Percentiles rank a stretch among this genome's conserved stretches.
phyloP scores from a whole-genome alignment of 2,113 vertebrate species.

The Pachycephala philippinensis region DNA sequence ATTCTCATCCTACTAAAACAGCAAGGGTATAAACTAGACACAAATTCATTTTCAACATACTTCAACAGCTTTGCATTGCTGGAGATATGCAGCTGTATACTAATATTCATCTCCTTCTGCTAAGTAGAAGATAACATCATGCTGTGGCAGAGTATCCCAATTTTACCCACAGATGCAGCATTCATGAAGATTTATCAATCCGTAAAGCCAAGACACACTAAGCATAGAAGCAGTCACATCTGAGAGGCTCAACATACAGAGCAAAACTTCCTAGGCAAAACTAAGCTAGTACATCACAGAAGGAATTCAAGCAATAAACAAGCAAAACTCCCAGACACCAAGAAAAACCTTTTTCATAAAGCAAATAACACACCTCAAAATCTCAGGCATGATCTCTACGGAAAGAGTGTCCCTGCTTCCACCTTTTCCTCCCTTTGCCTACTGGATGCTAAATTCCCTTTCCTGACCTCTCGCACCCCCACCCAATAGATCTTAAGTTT shows the following conservation, averaged over 20 bases:
- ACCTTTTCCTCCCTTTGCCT: not conserved
- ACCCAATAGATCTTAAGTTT: not conserved
- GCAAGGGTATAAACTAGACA: not conserved
- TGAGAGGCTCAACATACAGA: rapidly evolving
- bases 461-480: rapidly evolving
- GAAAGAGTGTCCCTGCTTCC: not conserved
- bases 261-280: not conserved
- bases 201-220: not conserved
- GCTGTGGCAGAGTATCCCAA: not conserved
- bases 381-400: not conserved
- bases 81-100: not conserved
- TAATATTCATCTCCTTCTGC: not conserved
- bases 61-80: not conserved
- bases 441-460: not conserved
- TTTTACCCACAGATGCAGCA: not conserved
- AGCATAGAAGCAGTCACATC: not conserved
- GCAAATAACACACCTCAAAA: not conserved
- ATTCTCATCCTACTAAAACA: not conserved
- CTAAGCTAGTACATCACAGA: not conserved
- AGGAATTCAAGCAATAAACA: not conserved
- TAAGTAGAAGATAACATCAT: not conserved
- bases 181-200: not conserved
- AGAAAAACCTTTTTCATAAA: not conserved
- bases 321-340: not conserved
- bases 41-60: not conserved